phyloP scores from a whole-genome alignment of 2,113 vertebrate genomes.

The Nettapus auritus region DNA sequence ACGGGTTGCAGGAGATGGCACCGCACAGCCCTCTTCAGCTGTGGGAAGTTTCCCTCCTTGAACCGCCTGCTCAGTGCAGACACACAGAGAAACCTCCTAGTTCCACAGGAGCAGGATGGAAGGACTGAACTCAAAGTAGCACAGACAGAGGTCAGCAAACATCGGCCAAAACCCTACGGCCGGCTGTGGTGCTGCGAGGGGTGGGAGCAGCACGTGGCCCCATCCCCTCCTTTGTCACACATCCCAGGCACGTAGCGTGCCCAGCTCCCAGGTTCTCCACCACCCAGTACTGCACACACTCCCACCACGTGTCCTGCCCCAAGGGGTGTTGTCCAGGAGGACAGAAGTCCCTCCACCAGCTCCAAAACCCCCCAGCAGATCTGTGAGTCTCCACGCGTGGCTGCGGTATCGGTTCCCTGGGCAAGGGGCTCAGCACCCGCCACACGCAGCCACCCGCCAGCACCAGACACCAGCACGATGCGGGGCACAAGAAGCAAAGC shows the following conservation, averaged over 20 bases:
- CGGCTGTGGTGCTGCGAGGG: background rate
- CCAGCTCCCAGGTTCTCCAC: background rate
- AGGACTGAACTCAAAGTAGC: background rate
- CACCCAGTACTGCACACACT: background rate
- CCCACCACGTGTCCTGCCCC: background rate
- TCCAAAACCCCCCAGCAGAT: background rate
- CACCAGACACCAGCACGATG: fast-evolving
- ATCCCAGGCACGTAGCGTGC: background rate
- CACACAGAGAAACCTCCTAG: background rate
- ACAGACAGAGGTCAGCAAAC: background rate
- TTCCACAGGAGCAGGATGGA: background rate
- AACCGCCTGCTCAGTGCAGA: background rate
- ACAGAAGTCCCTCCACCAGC: background rate
- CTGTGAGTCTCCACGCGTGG: background rate
- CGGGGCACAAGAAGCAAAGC: background rate
- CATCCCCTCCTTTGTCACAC: too few species aligned
- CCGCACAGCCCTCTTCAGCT: background rate
- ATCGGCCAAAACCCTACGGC: background rate
- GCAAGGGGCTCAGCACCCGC: background rate
- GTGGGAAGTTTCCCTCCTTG: background rate
- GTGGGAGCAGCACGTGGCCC: background rate
- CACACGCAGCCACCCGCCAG: too few species aligned
- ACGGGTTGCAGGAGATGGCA: background rate
- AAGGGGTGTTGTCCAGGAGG: background rate
- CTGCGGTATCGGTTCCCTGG: background rate